Percentiles rank a stretch among this genome's conserved stretches.
phyloP scores from a whole-genome alignment of 2,797 vertebrate species.

The Mormyrus proboscirostris region DNA sequence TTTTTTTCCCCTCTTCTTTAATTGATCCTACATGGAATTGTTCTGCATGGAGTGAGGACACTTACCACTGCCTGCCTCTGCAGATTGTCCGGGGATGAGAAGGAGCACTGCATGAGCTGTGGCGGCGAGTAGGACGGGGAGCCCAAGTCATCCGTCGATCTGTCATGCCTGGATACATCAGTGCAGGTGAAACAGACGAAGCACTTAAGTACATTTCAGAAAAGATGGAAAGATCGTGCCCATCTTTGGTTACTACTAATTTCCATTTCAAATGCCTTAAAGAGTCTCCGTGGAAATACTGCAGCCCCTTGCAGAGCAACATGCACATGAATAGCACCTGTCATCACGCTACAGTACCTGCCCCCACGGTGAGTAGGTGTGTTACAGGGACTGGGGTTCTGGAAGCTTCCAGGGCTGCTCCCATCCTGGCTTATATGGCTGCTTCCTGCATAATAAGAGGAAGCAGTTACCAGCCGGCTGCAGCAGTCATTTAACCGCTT shows the following conservation, averaged over 20 bases:
- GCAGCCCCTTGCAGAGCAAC: background rate
- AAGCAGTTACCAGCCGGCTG: background rate
- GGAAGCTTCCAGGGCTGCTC: constrained; percentile 52
- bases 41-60: background rate
- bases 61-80: constrained; percentile 78
- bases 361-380: constrained; percentile 58
- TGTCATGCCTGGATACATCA: constrained; percentile 43
- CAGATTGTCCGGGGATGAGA: constrained; percentile 66
- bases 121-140: constrained; percentile 42
- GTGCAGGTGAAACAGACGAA: background rate
- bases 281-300: background rate
- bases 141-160: constrained; percentile 44
- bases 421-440: constrained; percentile 52
- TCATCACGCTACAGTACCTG: constrained; percentile 46
- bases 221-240: background rate
- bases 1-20: background rate
- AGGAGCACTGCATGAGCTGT: constrained; percentile 61
- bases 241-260: background rate
- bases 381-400: constrained; percentile 55
- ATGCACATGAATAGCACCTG: background rate
- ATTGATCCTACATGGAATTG: background rate
- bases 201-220: background rate
- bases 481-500: background rate
- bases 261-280: background rate
- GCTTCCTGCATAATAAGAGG: constrained; percentile 51